phyloP scores from a whole-genome alignment of 2,797 vertebrate genomes.

The Platyrinchus mystaceus region DNA sequence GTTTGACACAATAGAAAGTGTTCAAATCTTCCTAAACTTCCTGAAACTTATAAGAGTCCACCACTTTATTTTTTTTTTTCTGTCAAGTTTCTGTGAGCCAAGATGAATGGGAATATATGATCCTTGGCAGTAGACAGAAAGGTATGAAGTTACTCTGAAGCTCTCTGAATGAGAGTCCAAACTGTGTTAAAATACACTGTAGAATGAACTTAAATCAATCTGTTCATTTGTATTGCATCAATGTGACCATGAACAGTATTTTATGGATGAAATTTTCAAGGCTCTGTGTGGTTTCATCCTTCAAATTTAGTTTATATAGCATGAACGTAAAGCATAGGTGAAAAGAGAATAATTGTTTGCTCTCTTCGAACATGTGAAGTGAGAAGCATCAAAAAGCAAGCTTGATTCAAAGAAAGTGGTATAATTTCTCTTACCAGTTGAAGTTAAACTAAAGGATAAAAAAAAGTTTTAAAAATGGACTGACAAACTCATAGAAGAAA shows the following conservation, averaged over 20 bases:
- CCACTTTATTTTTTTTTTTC: not conserved
- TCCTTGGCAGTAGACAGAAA: not conserved
- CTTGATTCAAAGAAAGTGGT: not conserved
- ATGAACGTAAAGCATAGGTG: not conserved
- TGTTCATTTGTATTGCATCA: not conserved
- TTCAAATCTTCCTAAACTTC: not conserved
- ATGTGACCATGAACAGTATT: not conserved
- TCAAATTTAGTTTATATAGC: not conserved
- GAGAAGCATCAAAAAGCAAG: not conserved
- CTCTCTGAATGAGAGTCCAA: not conserved
- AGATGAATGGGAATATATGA: not conserved
- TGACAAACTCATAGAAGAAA: not conserved
- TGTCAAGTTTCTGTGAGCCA: not conserved
- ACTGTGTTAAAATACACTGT: not conserved
- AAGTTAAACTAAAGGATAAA: not conserved
- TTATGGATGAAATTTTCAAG: not conserved
- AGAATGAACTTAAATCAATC: not conserved
- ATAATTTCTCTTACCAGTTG: not conserved
- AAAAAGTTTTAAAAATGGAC: not conserved
- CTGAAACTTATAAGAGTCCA: not conserved
- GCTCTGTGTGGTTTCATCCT: not conserved
- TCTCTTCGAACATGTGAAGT: not conserved
- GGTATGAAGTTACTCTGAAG: not conserved
- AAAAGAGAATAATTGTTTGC: not conserved
- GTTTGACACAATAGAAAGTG: not conserved